Evolutionary conservation across 2,113 vertebrate genomes (phyloP), one percentile per base, ranked within the genome.

Genomic region (Melanotaenia duboulayi): DNA sequence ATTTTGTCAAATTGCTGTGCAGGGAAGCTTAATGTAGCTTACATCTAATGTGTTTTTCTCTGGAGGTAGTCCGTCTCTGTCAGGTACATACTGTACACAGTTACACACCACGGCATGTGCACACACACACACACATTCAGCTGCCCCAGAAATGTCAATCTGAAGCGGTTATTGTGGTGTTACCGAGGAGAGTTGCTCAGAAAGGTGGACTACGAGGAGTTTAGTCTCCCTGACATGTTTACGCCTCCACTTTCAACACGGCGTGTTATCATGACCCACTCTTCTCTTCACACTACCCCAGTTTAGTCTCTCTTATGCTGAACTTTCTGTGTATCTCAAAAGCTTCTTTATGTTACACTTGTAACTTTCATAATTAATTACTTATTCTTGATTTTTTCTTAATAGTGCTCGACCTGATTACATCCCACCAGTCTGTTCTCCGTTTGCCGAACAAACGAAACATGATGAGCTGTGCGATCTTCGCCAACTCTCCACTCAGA

Each of bases 101-200:
- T n/a, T 48, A 19, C 44, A 9, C 44, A 19, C 44, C 44, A 48
- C 17, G 19, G 44, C 52, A 4, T 11, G 14, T 25, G 10, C 64
- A 71, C 55, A 44, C 55, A 65, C 52, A 50, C 40, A 65, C 65
- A 60, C 20, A 74, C 71, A 57, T 48, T 25, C 49, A 78, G 59
- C 62, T 90, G 91, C 64, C 91, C 90, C 61, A 91, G 88, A 90
- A 86, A 87, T 22, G 90, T 89, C 90, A 90, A 69, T 86, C 74
- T 59, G 65, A 82, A 60, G 74, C 22, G 48, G 52, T 28, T 68
- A 74, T 81, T 63, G 49, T 64, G 65, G 58, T 62, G 71, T 60
- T 70, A 49, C 59, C 74, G 63, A 84, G 80, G 65, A 75, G 77
- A 74, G 74, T 54, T 56, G 19, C 64, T 78, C 61, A 76, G 62